Base-by-base conservation (phyloP, 2,888 invertebrate species). In the Mesopsocus fuscifrons region DNA sequence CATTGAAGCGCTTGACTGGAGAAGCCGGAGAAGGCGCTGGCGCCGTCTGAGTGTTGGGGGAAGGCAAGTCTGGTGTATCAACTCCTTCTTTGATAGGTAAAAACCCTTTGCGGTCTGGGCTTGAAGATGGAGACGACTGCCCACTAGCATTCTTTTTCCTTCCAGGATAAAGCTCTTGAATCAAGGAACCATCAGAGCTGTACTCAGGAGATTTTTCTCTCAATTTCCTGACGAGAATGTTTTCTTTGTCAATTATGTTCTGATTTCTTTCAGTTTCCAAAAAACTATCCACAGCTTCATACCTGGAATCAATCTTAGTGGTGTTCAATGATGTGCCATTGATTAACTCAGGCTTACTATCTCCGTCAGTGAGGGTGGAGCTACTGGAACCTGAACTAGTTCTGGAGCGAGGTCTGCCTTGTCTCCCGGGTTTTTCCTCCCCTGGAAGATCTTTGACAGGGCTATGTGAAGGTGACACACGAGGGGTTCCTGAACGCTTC, bases 181-280 rank as follows among this genome's bases (percentile, higher is more conserved):
- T 51, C 6, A 56, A 49, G 8, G 56, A 56, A 1, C 55, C 56
- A 46, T 55, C 56, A 5, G 55, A 55, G 41, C 54, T 54, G 44
- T 55, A 55, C 38, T 53, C 56, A 5, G 56, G 54, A 11, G 54
- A 54, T 34, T 52, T 53, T 35, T 53, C 53, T 46, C 54, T 43
- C 6, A 26, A 11, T 17, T 40, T 45, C 5, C 8, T 5, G 17
- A 17, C 20, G 5, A 44, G 16, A 13, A 41, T 33, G 9, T 22
- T 35, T 15, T 43, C 34, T 9, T 11, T 6, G 6, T 26, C 26
- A 6, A 9, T 11, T 9, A 11, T 11, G 8, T 6, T 26, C 11
- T 26, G 26, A n/a, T 18, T 11, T 11, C 38, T 38, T 20, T 38
- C 38, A 3, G 20, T 18, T 38, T 17, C 3, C 21, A 38, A 20